Base-by-base conservation (phyloP, 2,888 invertebrate species). In the Conomelus anceps region DNA sequence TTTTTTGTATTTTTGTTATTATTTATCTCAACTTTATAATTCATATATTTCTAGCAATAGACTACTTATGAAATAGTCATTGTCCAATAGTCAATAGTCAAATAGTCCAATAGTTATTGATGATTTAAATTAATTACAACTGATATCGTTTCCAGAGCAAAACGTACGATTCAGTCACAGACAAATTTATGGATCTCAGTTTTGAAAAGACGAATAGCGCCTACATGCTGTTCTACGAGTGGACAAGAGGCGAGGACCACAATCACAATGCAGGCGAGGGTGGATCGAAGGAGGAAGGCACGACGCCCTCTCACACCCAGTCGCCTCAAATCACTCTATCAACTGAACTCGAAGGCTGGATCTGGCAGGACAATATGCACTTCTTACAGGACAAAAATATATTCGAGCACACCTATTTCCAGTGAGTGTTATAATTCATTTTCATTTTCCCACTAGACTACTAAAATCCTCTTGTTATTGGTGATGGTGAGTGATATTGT, bases 201-300 rank as follows among this genome's bases (percentile, higher is more conserved):
- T 98, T 98, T 93, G 99, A 99, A 94, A 99, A 99, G 94, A 98
- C 98, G 1, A 98, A 99, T 93, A 98, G 98, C 92, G 99, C 99
- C 0, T 99, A 99, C 93, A 99, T 99, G 99, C 93, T 99, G 92
- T 99, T 99, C 93, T 99, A 99, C 94, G 98, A 99, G 93, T 95
- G 98, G 92, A 91, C 93, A 92, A 0, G 92, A 91, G 17, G 89
- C 89, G 91, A 92, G 86, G 91, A 90, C 90, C n/a, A n/a, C n/a
- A n/a, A n/a, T n/a, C 87, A 91, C 23, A 90, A 91, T 88, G 89
- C 91, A 0, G 88, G 90, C 88, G 89, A 89, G 92, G 92, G 93
- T 88, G 93, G 92, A 41, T 91, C 91, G 11, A 92, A 92, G 85
- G 93, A 92, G 88, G 92, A 93, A 91, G n/a, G n/a, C n/a, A n/a